Conservation (phyloP, 1,140 invertebrate species). For the Pogonognathellus flavescens region DNA sequence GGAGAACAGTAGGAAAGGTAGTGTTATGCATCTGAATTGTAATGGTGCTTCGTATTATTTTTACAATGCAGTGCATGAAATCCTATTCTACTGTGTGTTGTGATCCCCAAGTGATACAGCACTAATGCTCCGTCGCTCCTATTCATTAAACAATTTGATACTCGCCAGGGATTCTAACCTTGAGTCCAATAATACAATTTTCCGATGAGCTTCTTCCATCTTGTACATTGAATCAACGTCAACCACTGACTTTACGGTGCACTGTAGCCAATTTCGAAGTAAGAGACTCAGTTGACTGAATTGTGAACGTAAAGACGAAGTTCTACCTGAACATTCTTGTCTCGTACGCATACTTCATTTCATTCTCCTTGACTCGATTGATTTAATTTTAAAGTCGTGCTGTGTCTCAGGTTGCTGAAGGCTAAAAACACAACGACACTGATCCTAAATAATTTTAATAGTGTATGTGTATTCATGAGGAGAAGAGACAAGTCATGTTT, state of each 20-base stretch:
- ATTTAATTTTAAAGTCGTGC: background rate
- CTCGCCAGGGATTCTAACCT: constrained; percentile 48
- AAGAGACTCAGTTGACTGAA: background rate
- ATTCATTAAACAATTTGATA: constrained; percentile 44
- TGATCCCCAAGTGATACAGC: constrained; percentile 38
- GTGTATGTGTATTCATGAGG: too few species aligned
- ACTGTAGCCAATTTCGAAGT: constrained; percentile 1
- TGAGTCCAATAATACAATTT: constrained; percentile 45
- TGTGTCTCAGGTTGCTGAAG: too few species aligned
- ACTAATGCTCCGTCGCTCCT: constrained; percentile 35
- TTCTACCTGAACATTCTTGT: background rate
- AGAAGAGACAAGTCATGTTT: too few species aligned
- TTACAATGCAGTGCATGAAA: constrained; percentile 15
- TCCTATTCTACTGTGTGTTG: background rate
- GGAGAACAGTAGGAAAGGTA: background rate
- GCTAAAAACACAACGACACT: too few species aligned
- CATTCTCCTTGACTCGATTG: background rate
- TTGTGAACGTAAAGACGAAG: too few species aligned
- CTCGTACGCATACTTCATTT: background rate
- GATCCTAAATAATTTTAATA: too few species aligned
- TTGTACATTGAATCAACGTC: background rate
- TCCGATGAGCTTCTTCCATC: background rate
- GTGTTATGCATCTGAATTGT: background rate
- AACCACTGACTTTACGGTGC: background rate
- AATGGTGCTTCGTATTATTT: background rate